Base-by-base conservation (phyloP, 1,140 invertebrate genomes). In the Galleria mellonella region DNA sequence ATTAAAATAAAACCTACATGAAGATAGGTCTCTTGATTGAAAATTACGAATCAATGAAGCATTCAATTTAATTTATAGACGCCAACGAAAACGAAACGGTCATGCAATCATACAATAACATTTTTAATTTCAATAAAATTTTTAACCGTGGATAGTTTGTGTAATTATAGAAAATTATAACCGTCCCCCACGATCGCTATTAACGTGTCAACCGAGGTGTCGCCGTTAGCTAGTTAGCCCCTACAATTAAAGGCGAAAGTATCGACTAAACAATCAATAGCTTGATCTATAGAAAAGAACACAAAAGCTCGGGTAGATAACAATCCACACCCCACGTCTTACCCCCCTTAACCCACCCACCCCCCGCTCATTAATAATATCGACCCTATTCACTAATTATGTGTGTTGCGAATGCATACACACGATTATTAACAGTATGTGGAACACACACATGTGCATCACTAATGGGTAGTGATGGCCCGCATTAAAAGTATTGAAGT, bases 291-390 rank as follows among this genome's bases (percentile, higher is more conserved):
- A 72, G 68, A 75, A 81, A 81, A 78, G 62, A 83, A 77, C 69
- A 83, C 77, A 83, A 81, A 83, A 82, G 77, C 73, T 75, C 58
- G 62, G 67, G 64, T 77, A 75, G 75, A 83, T 79, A 82, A 81
- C 72, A 66, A 72, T 70, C 69, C 70, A 58, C 63, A 59, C 65
- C 61, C 59, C 32, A 23, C 47, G 38, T 53, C 55, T 41, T 62
- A 43, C 32, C 51, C 44, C 47, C 35, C 54, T 40, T 51, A 49
- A 39, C 40, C 35, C 49, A 39, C 55, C 55, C n/a, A 46, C 47
- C 47, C 43, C 56, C 69, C 67, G 51, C 78, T 83, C 76, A 81
- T 81, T 81, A 83, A 79, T 79, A 81, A 72, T 78, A 78, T 75
- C 73, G 59, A 78, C 69, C 76, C 72, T 47, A 64, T 69, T 74